These are phyloP conservation scores for Dysmachus trigonus DNA, from an alignment of 2,888 invertebrate genomes.

Conservation along the genomic window DNA sequence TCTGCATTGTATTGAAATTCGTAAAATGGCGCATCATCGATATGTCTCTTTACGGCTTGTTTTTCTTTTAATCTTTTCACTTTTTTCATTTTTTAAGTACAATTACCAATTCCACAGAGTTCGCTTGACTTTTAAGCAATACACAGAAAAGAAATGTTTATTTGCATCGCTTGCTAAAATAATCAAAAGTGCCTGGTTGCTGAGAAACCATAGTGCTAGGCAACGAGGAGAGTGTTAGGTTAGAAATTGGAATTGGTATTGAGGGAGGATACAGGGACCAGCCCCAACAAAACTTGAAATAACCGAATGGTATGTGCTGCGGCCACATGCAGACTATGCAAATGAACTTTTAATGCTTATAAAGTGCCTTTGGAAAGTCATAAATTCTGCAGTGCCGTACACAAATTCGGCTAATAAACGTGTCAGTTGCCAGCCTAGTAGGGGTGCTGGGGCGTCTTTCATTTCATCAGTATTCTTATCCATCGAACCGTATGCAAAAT, in stretches of 20 bases:
- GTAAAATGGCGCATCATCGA: constrained; percentile 61
- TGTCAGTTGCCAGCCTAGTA: background rate
- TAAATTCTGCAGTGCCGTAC: background rate
- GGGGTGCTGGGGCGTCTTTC: background rate
- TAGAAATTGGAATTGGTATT: background rate
- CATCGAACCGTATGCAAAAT: background rate
- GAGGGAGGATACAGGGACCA: background rate
- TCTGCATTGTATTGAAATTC: constrained; percentile 58
- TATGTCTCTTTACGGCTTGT: constrained; percentile 41
- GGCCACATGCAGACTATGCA: background rate
- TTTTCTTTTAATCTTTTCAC: constrained; percentile 5
- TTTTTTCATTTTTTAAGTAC: constrained; percentile 38
- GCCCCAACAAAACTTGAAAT: background rate
- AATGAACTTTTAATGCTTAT: background rate
- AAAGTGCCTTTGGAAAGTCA: background rate
- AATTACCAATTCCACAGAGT: background rate
- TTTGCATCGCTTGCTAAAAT: constrained; percentile 12
- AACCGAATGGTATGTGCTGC: background rate
- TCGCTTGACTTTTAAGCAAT: background rate
- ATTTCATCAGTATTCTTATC: background rate
- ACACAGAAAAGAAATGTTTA: background rate
- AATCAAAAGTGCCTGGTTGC: constrained; percentile 5
- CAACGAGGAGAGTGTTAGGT: background rate
- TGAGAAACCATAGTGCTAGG: background rate
- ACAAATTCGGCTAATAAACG: background rate